A percentile compares a stretch with the other conserved stretches of the same genome.
Evolutionary conservation across 1,140 invertebrate genomes (phyloP).

Genomic region (Drosophila sp.): DNA sequence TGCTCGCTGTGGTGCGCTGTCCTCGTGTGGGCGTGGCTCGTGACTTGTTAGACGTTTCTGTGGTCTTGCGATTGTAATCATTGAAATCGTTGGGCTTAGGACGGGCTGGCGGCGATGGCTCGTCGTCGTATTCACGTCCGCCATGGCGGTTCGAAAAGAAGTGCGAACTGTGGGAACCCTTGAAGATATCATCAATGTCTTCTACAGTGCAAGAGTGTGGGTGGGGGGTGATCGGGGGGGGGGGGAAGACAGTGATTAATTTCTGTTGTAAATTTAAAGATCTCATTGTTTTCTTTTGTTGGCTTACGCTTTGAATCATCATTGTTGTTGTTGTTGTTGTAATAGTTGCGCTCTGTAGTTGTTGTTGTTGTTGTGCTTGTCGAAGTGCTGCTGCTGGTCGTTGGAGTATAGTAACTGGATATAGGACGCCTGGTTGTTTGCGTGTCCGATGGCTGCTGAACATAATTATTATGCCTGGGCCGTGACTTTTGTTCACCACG

Average conservation of each 20-base stretch:
- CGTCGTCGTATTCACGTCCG: conserved; percentile 83
- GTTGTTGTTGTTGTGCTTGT: conserved; percentile 54
- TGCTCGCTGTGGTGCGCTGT: conserved; percentile 26
- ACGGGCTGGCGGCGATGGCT: conserved; percentile 41
- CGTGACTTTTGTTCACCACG: conserved; percentile 73
- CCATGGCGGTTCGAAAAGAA: conserved; percentile 87
- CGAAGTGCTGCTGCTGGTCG: conserved; percentile 36
- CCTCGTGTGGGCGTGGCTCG: conserved; percentile 59
- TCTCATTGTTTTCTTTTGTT: conserved; percentile 48
- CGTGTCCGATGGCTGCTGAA: conserved; percentile 35
- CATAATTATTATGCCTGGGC: conserved; percentile 66
- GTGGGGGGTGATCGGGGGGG: background rate
- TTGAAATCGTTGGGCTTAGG: conserved; percentile 65
- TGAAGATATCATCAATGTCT: conserved; percentile 84
- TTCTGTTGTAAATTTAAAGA: conserved; percentile 52
- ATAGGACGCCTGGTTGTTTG: conserved; percentile 69
- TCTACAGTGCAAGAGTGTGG: conserved; percentile 55
- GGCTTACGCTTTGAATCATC: conserved; percentile 80
- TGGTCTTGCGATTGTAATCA: conserved; percentile 71
- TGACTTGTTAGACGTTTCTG: conserved; percentile 47
- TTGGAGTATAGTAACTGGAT: conserved; percentile 81
- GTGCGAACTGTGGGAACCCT: conserved; percentile 86
- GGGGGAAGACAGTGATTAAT: conserved; percentile 55
- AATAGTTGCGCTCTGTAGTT: conserved; percentile 66
- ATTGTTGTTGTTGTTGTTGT: conserved; percentile 64